Evolutionary conservation across 2,888 invertebrate genomes (phyloP), one percentile per base, ranked within the genome.

Genomic region (Pterostichus niger): DNA sequence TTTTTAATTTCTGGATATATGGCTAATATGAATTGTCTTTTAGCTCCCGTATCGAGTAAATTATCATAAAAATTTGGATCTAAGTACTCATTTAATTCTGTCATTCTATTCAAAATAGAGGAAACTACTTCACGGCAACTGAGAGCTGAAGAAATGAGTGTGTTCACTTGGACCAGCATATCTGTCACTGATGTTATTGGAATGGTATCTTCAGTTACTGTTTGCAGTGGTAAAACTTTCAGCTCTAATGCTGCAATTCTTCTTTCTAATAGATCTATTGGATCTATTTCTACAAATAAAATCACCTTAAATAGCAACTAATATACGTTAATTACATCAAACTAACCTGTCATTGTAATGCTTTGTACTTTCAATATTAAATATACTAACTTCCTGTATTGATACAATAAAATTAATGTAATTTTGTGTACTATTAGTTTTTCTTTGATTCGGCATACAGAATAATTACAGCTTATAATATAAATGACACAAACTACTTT

Each of bases 91-190:
- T 91, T 91, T 40, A 92, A 88, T 84, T 90, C 90, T 1, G 89
- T 89, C 86, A 92, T 87, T 78, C 91, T 88, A 85, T 90, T 89
- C 59, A 91, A 87, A 54, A 91, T 88, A 0, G 88, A 86, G 61
- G 90, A 90, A 15, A 91, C 88, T 15, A 90, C 90, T 84, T 92
- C 91, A 56, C 92, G 89, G 77, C 92, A 91, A 83, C 91, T 91
- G 15, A 92, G 85, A 0, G 92, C 91, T 6, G 92, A 91, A 3
- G 90, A 89, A 35, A 92, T 90, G 86, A 92, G 88, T 0, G 91
- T 91, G 85, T 92, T 91, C 0, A 90, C 89, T 86, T 91, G 90
- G 13, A 90, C 52, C 9, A 92, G 87, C 82, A 89, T 88, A 84
- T 91, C 91, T 0, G 91, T 87, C n/a, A 88, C 86, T 84, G 85